Conservation (phyloP, 2,888 invertebrate genomes). For the Lithophane semibrunnea region DNA sequence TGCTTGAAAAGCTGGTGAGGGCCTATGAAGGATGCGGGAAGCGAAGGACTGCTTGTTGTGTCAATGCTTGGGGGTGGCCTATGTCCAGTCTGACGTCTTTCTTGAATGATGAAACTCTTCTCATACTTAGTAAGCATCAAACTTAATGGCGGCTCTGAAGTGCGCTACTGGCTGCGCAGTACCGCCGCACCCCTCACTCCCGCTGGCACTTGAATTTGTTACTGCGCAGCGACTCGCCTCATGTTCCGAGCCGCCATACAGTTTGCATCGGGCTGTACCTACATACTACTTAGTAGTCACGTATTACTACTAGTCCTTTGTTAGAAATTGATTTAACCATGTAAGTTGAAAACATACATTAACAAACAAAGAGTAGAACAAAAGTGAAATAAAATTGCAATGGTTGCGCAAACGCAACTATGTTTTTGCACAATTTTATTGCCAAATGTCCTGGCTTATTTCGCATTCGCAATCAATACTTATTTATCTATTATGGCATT, state of each 20-base stretch:
- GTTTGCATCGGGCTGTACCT: no score
- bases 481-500: conserved; percentile 6
- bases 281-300: not conserved
- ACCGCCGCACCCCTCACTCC: no score
- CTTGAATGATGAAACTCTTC: not conserved
- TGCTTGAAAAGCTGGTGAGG: not conserved
- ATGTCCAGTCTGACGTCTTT: not conserved
- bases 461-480: not conserved
- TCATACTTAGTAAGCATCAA: no score
- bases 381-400: conserved; percentile 7
- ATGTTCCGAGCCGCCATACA: no score
- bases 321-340: conserved; percentile 6
- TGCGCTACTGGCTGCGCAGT: no score
- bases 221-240: no score
- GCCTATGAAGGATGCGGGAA: not conserved
- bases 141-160: no score
- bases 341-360: conserved; percentile 5
- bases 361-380: conserved; percentile 1
- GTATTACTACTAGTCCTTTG: not conserved
- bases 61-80: not conserved
- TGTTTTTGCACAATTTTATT: not conserved
- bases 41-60: not conserved
- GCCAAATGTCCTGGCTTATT: not conserved
- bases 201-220: no score
- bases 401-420: not conserved